These are phyloP conservation scores for Bactericera cockerelli DNA, from an alignment of 1,140 invertebrate genomes.

Conservation along the genomic window DNA sequence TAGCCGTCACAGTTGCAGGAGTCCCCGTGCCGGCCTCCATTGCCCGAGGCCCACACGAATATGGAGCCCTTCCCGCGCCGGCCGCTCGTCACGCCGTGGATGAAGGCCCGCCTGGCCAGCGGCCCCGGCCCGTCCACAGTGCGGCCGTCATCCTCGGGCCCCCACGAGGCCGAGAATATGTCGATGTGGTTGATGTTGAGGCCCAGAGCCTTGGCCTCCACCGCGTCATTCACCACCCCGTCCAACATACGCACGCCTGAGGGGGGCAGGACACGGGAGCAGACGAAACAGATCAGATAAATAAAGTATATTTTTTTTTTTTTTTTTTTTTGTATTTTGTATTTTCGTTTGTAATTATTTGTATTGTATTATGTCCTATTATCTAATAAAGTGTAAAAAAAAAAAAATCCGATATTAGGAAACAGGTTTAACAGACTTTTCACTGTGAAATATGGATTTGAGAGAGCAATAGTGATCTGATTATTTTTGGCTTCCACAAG, in stretches of 20 bases:
- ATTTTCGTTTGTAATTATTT: too few species aligned
- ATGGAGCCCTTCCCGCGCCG: slow-evolving; percentile 93
- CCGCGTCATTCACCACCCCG: slow-evolving; percentile 86
- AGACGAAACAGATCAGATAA: too few species aligned
- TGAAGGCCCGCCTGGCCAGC: slow-evolving; percentile 89
- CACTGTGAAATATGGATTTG: too few species aligned
- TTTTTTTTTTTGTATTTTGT: too few species aligned
- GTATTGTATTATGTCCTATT: too few species aligned
- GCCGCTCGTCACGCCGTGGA: slow-evolving; percentile 87
- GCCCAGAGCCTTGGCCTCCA: slow-evolving; percentile 80
- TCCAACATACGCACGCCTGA: slow-evolving; percentile 85
- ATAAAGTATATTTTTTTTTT: too few species aligned
- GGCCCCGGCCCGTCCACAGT: slow-evolving; percentile 96
- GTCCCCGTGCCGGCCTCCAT: slow-evolving; percentile 89
- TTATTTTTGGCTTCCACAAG: too few species aligned
- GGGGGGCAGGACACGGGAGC: slow-evolving; percentile 16
- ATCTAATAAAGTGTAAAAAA: too few species aligned
- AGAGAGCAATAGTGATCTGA: too few species aligned
- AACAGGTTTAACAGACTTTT: too few species aligned
- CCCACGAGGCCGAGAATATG: slow-evolving; percentile 94
- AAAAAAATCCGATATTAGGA: too few species aligned
- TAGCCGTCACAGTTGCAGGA: slow-evolving; percentile 99
- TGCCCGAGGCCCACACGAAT: slow-evolving; percentile 98
- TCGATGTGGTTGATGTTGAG: slow-evolving; percentile 87
- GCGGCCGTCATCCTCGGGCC: slow-evolving; percentile 91